Percentiles rank a stretch among this genome's conserved stretches.
phyloP scores from a whole-genome alignment of 2,113 vertebrate genomes.

The Illadopsis cleaveri region DNA sequence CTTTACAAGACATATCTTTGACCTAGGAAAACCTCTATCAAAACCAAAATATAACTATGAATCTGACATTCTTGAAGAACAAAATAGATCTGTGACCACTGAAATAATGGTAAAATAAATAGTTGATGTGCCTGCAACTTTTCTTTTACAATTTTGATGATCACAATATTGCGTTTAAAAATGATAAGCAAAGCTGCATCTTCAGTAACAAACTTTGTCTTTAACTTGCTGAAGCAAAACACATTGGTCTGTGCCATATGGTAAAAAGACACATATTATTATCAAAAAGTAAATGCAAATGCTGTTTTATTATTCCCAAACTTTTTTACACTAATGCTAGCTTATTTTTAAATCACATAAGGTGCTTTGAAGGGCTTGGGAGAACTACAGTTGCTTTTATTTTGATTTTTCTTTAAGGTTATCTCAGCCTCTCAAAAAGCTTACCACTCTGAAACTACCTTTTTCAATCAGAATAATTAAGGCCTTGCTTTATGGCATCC shows the following conservation, averaged over 20 bases:
- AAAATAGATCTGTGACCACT: not conserved
- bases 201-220: not conserved
- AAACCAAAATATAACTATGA: not conserved
- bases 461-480: constrained; percentile 43
- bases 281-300: not conserved
- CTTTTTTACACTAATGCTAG: not conserved
- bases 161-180: not conserved
- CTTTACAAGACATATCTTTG: not conserved
- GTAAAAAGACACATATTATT: not conserved
- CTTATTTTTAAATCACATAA: constrained; percentile 1
- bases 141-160: not conserved
- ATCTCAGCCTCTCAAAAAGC: not conserved
- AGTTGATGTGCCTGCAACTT: not conserved
- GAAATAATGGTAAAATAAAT: not conserved
- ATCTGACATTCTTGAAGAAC: not conserved
- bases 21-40: not conserved
- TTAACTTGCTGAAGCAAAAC: not conserved
- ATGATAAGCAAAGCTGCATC: not conserved
- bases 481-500: not conserved
- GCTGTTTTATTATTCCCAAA: not conserved
- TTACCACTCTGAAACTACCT: constrained; percentile 14
- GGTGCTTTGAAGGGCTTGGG: not conserved
- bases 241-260: not conserved
- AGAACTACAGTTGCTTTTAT: not conserved
- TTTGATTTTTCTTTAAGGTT: constrained; percentile 23